Evolutionary conservation across 2,888 invertebrate genomes (phyloP), one percentile per base, ranked within the genome.

Genomic region (Cantharis nigra): DNA sequence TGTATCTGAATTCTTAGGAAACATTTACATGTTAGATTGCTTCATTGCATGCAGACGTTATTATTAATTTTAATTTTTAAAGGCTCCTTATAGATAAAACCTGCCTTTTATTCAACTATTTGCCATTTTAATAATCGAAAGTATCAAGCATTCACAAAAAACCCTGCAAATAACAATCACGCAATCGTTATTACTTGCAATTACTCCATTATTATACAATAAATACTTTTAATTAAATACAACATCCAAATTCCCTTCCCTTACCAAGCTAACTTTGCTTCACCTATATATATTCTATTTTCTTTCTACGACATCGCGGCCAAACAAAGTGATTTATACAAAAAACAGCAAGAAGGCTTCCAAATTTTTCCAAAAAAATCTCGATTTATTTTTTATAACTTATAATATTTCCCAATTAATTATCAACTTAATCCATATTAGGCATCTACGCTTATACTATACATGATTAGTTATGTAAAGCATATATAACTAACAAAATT

Each of bases 1-100:
- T 79, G 81, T 80, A 80, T 78, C 76, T 79, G 77, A 71, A 73
- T 79, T 81, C 73, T 76, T 71, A 77, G 76, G 80, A 79, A 77
- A 79, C 81, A 84, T 83, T 83, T 83, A 84, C 83, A 84, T 84
- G 81, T 84, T 84, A 85, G 83, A 84, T 85, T 83, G 79, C 82
- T 80, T 80, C 82, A 81, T 85, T 80, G 85, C 85, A 84, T 85
- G 85, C 78, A 75, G 76, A 79, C 76, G 69, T 74, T 79, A 67
- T 79, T 79, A 79, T 79, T 79, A 79, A 79, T 79, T 79, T 73
- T 74, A 79, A 79, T 79, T 79, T 77, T 74, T 70, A 74, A 71
- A 76, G 74, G 70, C 72, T 74, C 69, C 76, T 74, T 79, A 79
- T 76, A 79, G 67, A 70, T 70, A 69, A 72, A 78, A 65, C 72